These are phyloP conservation scores for Porites divaricata DNA, from an alignment of 92 coral and sea anemone species.

Conservation along the genomic window DNA sequence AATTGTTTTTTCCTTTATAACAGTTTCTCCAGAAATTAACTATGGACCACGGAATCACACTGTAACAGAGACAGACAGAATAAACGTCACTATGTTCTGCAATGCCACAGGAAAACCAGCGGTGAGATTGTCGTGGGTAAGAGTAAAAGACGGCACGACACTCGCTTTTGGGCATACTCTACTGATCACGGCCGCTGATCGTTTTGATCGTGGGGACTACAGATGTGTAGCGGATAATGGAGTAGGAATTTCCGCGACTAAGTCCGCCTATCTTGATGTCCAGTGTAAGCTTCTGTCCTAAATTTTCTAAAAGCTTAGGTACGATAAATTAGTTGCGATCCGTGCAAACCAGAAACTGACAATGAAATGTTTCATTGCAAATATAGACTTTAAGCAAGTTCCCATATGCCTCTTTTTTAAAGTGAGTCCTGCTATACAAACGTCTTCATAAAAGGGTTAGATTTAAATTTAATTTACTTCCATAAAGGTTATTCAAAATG, in stretches of 20 bases:
- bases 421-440: no score
- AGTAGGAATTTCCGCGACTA: slow-evolving; percentile 57
- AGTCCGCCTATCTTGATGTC: slow-evolving; percentile 50
- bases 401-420: no score
- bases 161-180: slow-evolving; percentile 34
- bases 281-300: slow-evolving; percentile 60
- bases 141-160: slow-evolving; percentile 15
- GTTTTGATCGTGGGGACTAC: slow-evolving; percentile 64
- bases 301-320: no score
- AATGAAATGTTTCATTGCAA: no score
- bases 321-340: no score
- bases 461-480: no score
- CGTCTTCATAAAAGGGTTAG: no score
- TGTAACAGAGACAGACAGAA: slow-evolving; percentile 30
- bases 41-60: slow-evolving; percentile 48
- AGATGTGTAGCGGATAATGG: slow-evolving; percentile 78
- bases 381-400: no score
- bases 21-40: slow-evolving; percentile 52
- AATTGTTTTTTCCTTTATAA: background rate
- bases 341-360: no score
- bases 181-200: slow-evolving; percentile 35
- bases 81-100: slow-evolving; percentile 54
- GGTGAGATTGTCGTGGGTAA: slow-evolving; percentile 51
- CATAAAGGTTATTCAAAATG: no score
- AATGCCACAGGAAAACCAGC: slow-evolving; percentile 76